phyloP scores from a whole-genome alignment of 2,888 invertebrate species.

The Leucophora obtusa region DNA sequence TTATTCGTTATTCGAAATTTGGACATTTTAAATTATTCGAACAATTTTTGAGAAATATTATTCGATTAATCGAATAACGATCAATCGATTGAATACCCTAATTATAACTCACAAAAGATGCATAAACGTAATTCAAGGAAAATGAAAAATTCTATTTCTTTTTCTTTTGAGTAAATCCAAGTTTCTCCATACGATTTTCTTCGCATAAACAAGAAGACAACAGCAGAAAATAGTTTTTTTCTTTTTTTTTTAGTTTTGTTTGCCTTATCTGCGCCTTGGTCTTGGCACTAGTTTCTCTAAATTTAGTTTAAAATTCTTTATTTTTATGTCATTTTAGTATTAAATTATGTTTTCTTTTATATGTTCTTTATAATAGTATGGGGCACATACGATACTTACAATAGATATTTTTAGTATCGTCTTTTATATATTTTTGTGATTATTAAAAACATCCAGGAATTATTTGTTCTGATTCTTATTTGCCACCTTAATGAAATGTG shows the following conservation, averaged over 20 bases:
- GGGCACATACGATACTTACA: neutral
- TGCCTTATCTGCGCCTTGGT: slow-evolving; percentile 39
- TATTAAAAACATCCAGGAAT: neutral
- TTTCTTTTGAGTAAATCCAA: neutral
- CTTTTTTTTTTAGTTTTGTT: neutral
- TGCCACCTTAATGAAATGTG: slow-evolving; percentile 13
- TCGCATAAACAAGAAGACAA: neutral
- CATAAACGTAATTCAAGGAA: neutral
- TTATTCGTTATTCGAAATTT: too few species aligned
- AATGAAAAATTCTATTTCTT: neutral
- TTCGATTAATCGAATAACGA: too few species aligned
- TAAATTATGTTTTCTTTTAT: slow-evolving; percentile 12
- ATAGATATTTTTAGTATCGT: neutral
- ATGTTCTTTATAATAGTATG: neutral
- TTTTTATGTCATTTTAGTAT: slow-evolving; percentile 22
- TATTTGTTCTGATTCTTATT: slow-evolving; percentile 3
- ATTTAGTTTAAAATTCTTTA: slow-evolving; percentile 25
- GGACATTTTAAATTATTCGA: too few species aligned
- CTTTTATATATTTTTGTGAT: slow-evolving; percentile 8
- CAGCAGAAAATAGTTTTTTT: neutral
- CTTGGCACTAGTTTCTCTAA: slow-evolving; percentile 59
- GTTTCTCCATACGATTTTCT: neutral
- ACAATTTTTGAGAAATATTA: too few species aligned
- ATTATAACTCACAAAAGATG: neutral
- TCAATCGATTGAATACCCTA: too few species aligned